Conservation (phyloP, 2,113 vertebrate species). For the Osmerus eperlanus region DNA sequence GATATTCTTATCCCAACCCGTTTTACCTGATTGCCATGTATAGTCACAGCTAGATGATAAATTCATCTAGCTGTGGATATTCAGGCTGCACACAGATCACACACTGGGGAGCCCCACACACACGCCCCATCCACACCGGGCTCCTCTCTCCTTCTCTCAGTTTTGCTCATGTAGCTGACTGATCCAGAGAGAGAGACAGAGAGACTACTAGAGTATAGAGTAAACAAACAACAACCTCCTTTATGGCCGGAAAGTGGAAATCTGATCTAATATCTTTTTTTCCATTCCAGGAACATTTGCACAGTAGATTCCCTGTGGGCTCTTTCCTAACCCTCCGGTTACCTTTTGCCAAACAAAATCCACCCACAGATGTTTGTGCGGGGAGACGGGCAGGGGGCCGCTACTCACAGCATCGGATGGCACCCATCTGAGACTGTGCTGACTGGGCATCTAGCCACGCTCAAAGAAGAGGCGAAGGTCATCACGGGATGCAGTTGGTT, state of each 20-base stretch:
- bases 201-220: neutral
- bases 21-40: conserved; percentile 59
- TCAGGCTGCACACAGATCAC: conserved; percentile 24
- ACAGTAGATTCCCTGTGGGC: conserved; percentile 46
- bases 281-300: conserved; percentile 36
- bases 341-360: conserved; percentile 39
- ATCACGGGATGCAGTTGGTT: neutral
- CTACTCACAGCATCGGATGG: neutral
- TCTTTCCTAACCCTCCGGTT: conserved; percentile 46
- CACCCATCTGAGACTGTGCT: neutral
- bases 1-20: conserved; percentile 38
- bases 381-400: too few species aligned
- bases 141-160: neutral
- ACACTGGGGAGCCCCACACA: conserved; percentile 13
- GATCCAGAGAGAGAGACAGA: neutral
- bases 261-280: neutral
- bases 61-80: conserved; percentile 30
- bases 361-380: too few species aligned
- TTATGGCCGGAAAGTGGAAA: conserved; percentile 32
- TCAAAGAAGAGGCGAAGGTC: neutral
- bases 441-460: neutral
- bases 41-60: conserved; percentile 46
- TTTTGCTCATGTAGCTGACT: neutral
- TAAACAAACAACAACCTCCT: neutral
- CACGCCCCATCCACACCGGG: neutral